Evolutionary conservation across 2,888 invertebrate species (phyloP).

Genomic region (Octodonta nipae): DNA sequence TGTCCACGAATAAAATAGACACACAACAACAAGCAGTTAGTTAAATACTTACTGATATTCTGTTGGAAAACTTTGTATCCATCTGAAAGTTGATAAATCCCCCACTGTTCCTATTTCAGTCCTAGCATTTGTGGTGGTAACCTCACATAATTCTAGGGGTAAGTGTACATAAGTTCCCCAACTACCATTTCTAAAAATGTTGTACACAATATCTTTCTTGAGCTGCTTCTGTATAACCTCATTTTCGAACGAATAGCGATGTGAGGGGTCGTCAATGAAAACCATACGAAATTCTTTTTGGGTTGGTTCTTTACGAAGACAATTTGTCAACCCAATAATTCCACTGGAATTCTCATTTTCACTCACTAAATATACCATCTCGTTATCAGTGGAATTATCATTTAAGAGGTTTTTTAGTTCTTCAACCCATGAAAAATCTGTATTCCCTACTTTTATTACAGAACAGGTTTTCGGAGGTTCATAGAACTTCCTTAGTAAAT

Average conservation of each 20-base stretch:
- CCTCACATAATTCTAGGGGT: no score
- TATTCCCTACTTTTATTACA: no score
- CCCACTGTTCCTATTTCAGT: conserved; percentile 35
- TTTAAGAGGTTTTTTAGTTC: no score
- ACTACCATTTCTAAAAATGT: conserved; percentile 15
- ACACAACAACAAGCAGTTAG: no score
- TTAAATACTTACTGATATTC: no score
- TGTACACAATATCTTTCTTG: conserved; percentile 18
- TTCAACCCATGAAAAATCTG: no score
- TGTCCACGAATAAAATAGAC: no score
- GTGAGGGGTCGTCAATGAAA: conserved; percentile 13
- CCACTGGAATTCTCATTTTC: conserved; percentile 14
- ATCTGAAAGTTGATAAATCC: conserved; percentile 66
- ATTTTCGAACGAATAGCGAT: conserved; percentile 14
- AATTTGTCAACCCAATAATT: conserved; percentile 19
- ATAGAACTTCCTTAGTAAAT: no score
- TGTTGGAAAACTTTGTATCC: no score
- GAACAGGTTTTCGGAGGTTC: no score
- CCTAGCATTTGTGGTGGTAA: conserved; percentile 38
- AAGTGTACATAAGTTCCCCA: conserved; percentile 22
- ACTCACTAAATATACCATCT: conserved; percentile 14
- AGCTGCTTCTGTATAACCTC: conserved; percentile 17
- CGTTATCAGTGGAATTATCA: no score
- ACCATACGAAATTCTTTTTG: conserved; percentile 12
- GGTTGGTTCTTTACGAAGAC: conserved; percentile 12